Evolutionary conservation across 1,140 invertebrate species (phyloP).

Genomic region (Ceratitis capitata): DNA sequence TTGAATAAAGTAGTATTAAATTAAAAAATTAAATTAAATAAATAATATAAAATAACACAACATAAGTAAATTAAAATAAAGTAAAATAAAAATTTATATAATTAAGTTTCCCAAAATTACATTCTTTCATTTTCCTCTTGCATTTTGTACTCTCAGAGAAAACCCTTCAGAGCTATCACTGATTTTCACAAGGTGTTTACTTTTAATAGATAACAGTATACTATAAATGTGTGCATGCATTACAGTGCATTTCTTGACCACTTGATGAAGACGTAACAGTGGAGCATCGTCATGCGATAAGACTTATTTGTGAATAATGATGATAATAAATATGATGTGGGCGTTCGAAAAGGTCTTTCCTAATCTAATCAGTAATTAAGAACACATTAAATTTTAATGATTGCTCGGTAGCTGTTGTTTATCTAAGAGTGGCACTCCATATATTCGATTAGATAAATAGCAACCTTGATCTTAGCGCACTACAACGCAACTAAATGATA

Average conservation of each 20-base stretch:
- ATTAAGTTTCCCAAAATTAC: too few species aligned
- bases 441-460: neutral
- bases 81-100: too few species aligned
- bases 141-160: too few species aligned
- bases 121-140: too few species aligned
- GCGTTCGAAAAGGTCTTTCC: neutral
- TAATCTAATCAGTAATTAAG: slow-evolving; percentile 24
- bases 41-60: too few species aligned
- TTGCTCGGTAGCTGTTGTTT: neutral
- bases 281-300: neutral
- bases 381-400: neutral
- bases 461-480: neutral
- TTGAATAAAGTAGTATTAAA: too few species aligned
- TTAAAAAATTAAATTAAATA: too few species aligned
- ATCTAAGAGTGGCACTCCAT: neutral
- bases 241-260: neutral
- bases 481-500: neutral
- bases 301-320: slow-evolving; percentile 14
- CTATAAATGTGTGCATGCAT: neutral
- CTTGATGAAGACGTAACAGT: too few species aligned
- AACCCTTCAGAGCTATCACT: too few species aligned
- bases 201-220: neutral
- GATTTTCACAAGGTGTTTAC: too few species aligned
- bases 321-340: neutral
- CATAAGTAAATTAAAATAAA: too few species aligned